A percentile compares a stretch with the other conserved stretches of the same genome.
Conservation (phyloP, 2,113 vertebrate species). For the Pandion haliaetus region DNA sequence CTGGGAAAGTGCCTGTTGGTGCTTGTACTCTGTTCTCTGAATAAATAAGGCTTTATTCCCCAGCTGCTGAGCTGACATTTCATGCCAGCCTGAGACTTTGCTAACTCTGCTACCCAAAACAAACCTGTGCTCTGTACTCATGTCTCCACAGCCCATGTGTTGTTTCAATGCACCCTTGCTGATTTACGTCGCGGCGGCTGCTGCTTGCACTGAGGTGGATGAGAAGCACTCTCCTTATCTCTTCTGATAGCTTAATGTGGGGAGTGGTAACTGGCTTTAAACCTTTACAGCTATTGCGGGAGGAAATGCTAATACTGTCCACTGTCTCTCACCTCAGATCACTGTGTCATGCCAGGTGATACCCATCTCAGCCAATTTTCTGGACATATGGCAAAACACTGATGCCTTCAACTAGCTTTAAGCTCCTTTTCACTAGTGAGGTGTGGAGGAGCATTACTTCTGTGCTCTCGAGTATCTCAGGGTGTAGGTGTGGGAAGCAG, state of each 20-base stretch:
- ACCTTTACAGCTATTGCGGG: background rate
- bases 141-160: fast-evolving
- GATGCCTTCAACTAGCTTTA: background rate
- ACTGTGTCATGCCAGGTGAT: background rate
- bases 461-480: background rate
- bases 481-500: background rate
- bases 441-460: background rate
- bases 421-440: background rate
- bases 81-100: background rate
- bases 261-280: background rate
- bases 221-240: background rate
- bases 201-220: fast-evolving
- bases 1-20: background rate
- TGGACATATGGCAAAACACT: background rate
- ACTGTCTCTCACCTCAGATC: background rate
- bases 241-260: background rate
- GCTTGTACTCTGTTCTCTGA: background rate
- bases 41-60: background rate
- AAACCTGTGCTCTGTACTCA: background rate
- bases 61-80: background rate
- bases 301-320: background rate
- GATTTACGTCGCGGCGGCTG: background rate
- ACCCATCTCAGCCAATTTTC: background rate
- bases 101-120: background rate
- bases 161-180: background rate